Evolutionary conservation across 2,797 vertebrate species (phyloP), one percentile per base, ranked within the genome.

Genomic region (Scolopax bukidnonensis): DNA sequence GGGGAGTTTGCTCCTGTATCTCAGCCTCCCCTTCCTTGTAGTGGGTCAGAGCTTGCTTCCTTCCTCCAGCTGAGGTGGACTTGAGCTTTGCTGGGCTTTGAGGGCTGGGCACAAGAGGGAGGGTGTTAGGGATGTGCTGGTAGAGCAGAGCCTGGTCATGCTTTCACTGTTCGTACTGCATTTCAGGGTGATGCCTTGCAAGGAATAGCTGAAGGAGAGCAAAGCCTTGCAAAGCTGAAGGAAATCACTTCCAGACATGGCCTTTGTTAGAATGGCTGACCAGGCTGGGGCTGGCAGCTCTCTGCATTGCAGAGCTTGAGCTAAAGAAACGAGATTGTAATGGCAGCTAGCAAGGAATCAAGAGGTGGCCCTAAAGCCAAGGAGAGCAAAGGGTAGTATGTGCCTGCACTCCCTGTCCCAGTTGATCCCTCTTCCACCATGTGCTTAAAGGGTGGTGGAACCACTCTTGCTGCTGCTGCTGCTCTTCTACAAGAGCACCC

Each of bases 91-190:
- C 41, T 51, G 76, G 47, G 50, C 15, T 78, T 45, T 2, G 3
- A 30, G 7, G 48, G 12, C 32, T 51, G 53, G 13, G 9, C 50
- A 12, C 20, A 36, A 67, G 51, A 11, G 16, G 20, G 3, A 78
- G 5, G 28, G 19, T 1, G 21, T 40, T 33, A 74, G 85, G 15
- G 75, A 63, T 2, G 6, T 21, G 43, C 15, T 81, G 43, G 16
- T 23, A 81, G 65, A 89, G 48, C 24, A 81, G 12, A 79, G 4
- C 17, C 24, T 20, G 3, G 8, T 43, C 0, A 0, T 21, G 21
- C 14, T 88, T 83, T 92, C 54, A 51, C 30, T 0, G 0, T 57
- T 93, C 45, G 48, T 77, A 11, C n/a, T 30, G 36, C 8, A 11
- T 75, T 93, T 91, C 11, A 20, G 40, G 57, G 20, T 10, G 20